A percentile compares a stretch with the other conserved stretches of the same genome.
Evolutionary conservation across 2,888 invertebrate genomes (phyloP).

Genomic region (Lasioglossum vierecki): DNA sequence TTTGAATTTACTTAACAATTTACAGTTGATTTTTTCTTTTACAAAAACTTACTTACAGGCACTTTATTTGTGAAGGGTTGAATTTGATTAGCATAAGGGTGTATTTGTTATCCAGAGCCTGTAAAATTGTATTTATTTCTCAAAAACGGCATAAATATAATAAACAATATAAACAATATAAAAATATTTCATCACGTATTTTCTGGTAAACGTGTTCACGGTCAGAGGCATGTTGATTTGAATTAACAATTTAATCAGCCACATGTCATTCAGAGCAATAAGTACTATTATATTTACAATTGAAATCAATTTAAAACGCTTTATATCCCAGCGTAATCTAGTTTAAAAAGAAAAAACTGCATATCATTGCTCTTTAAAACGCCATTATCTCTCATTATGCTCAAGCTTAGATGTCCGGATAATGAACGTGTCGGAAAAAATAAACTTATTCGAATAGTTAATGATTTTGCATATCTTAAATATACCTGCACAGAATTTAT

Average conservation of each 20-base stretch:
- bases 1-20: too few species aligned
- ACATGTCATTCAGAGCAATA: not conserved
- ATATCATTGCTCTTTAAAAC: not conserved
- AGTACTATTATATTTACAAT: not conserved
- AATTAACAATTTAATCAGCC: not conserved
- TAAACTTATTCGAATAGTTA: not conserved
- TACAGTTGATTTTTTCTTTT: too few species aligned
- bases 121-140: too few species aligned
- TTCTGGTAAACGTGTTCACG: not conserved
- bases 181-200: not conserved
- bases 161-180: not conserved
- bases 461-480: not conserved
- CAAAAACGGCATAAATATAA: too few species aligned
- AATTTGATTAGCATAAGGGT: too few species aligned
- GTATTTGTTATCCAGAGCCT: too few species aligned
- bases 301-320: not conserved
- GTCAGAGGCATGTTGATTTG: not conserved
- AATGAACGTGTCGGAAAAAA: not conserved
- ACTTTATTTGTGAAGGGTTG: too few species aligned
- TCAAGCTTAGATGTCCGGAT: not conserved
- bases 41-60: too few species aligned
- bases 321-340: not conserved
- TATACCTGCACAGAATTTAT: not conserved
- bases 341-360: not conserved
- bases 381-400: not conserved